phyloP scores from a whole-genome alignment of 64 coral and sea anemone species.

The Actinia equina region DNA sequence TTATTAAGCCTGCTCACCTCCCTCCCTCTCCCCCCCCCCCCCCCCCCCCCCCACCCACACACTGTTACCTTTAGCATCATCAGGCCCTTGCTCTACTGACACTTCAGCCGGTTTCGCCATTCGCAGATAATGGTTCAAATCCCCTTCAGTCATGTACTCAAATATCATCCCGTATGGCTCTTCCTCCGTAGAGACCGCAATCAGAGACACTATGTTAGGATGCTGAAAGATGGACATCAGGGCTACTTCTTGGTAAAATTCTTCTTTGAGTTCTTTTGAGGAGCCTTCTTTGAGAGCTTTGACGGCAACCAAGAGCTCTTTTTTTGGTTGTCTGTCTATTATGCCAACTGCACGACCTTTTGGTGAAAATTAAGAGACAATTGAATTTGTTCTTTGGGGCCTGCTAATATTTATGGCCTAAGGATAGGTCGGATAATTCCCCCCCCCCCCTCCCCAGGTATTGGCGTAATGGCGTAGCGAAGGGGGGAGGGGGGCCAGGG shows the following conservation, averaged over 20 bases:
- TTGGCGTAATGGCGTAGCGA: too few species aligned
- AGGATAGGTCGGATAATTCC: too few species aligned
- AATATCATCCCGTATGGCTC: constrained; percentile 97
- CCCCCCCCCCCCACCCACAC: neutral
- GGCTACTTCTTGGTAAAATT: constrained; percentile 81
- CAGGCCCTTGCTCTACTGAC: neutral
- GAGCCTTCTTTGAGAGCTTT: constrained; percentile 93
- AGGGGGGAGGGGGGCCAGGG: too few species aligned
- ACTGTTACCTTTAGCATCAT: constrained; percentile 2
- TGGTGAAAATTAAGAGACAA: too few species aligned
- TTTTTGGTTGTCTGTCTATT: constrained; percentile 47
- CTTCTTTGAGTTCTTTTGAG: constrained; percentile 70
- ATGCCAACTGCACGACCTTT: constrained; percentile 82
- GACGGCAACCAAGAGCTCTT: constrained; percentile 67
- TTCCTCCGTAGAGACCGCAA: constrained; percentile 90
- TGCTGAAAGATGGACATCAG: constrained; percentile 81
- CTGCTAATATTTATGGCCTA: too few species aligned
- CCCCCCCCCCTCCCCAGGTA: too few species aligned
- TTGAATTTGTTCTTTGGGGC: too few species aligned
- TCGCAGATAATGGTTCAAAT: constrained; percentile 91
- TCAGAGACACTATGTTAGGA: constrained; percentile 73
- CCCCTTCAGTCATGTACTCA: constrained; percentile 90
- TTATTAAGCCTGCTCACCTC: too few species aligned
- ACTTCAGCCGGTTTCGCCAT: constrained; percentile 65
- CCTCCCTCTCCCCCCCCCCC: too few species aligned